Base-by-base conservation (phyloP, 2,797 vertebrate species). In the Paguma larvata region DNA sequence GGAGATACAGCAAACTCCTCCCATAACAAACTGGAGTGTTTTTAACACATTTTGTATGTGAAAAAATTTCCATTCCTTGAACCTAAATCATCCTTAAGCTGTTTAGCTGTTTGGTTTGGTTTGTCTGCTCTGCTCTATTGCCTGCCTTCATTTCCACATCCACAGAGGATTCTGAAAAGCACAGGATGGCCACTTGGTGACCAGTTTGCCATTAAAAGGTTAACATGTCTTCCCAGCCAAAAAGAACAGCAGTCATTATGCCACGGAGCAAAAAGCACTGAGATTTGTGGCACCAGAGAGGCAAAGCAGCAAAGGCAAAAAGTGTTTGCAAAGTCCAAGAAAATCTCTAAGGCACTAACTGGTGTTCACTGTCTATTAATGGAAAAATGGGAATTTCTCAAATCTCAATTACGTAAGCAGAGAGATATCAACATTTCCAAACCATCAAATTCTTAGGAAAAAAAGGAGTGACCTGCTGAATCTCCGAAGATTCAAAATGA, bases 371-470 rank as follows among this genome's bases (percentile, higher is more conserved):
- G 72, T 90, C 75, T 65, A 48, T 77, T 95, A 95, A 94, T 85
- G 67, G 93, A 85, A 96, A 94, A 94, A 94, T 68, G 59, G 19
- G 85, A 88, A 85, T 85, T 97, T 97, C 82, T 77, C 53, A 88
- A 88, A 73, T 96, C 78, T 86, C 88, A 53, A 44, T 62, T 72
- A 91, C 94, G 65, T 85, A 92, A 95, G 85, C 83, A 94, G 72
- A 91, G 32, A 89, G 80, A 84, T 70, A 84, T 44, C 77, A 97
- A 92, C 51, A 73, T 92, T 86, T 82, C 65, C 34, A 94, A 88
- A 67, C 38, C 11, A 94, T 32, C 72, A 65, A 73, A 67, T 56
- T 94, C 70, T 89, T 59, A 59, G 32, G 13, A 41, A 12, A 53
- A 78, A 79, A 72, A 38, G 21, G 38, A n/a, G 34, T n/a, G 63